phyloP scores from a whole-genome alignment of 2,888 invertebrate species.

The Andrena hattorfiana region DNA sequence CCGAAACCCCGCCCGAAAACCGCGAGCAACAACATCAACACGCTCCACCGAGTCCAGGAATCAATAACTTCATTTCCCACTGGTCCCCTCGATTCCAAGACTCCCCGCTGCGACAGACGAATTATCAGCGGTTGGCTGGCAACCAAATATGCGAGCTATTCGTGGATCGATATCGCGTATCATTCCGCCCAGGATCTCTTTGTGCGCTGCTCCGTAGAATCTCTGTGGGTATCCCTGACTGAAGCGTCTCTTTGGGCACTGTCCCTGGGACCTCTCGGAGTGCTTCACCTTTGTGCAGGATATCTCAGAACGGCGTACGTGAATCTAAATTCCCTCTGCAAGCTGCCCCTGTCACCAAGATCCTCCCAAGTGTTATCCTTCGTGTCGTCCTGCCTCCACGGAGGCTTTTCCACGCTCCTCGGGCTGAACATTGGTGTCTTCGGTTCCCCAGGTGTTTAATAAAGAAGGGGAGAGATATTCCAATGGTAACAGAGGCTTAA shows the following conservation, averaged over 20 bases:
- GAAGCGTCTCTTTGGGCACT: neutral
- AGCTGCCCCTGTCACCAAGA: neutral
- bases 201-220: neutral
- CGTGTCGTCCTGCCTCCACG: neutral
- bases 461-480: no score
- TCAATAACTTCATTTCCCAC: constrained; percentile 39
- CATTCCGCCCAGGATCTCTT: neutral
- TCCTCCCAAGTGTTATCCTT: neutral
- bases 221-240: neutral
- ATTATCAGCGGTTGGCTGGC: constrained; percentile 48
- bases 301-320: neutral
- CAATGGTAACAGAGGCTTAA: no score
- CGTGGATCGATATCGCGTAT: constrained; percentile 37
- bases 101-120: constrained; percentile 26
- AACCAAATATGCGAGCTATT: constrained; percentile 53
- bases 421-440: no score
- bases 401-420: no score
- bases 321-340: neutral
- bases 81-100: constrained; percentile 11
- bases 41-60: constrained; percentile 20
- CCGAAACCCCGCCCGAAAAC: neutral
- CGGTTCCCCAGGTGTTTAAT: no score
- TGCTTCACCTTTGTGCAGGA: neutral
- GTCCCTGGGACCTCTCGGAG: neutral
- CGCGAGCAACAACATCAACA: constrained; percentile 24